Conservation (phyloP, 2,888 invertebrate species). For the Alcis repandata region DNA sequence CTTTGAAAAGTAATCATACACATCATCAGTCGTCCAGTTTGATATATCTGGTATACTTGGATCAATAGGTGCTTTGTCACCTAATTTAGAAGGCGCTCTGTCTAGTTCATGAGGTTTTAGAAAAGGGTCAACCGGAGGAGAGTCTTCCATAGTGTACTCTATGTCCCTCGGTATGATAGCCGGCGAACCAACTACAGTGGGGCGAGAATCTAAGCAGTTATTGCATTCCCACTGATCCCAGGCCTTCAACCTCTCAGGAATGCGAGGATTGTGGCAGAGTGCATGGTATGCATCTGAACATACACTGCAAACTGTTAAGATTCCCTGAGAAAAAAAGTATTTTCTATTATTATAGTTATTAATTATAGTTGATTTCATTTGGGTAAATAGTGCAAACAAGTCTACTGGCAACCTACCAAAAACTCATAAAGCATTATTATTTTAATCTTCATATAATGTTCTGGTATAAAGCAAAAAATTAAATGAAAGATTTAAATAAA, state of each 20-base stretch:
- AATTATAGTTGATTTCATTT: too few species aligned
- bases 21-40: slow-evolving; percentile 94
- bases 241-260: slow-evolving; percentile 85
- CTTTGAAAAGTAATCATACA: slow-evolving; percentile 92
- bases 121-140: slow-evolving; percentile 72
- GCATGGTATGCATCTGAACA: slow-evolving; percentile 96
- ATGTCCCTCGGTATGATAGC: slow-evolving; percentile 67
- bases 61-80: slow-evolving; percentile 84
- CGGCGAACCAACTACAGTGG: slow-evolving; percentile 71
- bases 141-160: slow-evolving; percentile 64
- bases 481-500: too few species aligned
- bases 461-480: too few species aligned
- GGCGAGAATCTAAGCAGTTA: slow-evolving; percentile 86
- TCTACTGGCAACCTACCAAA: too few species aligned
- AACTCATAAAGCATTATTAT: too few species aligned
- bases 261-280: slow-evolving; percentile 91
- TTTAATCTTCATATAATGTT: too few species aligned
- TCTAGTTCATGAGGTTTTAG: slow-evolving; percentile 81
- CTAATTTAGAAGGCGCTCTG: slow-evolving; percentile 72
- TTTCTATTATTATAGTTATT: too few species aligned
- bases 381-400: too few species aligned
- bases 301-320: slow-evolving; percentile 91
- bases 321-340: slow-evolving; percentile 82
- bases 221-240: slow-evolving; percentile 91
- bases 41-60: slow-evolving; percentile 92